A percentile compares a stretch with the other conserved stretches of the same genome.
Conservation (phyloP, 2,797 vertebrate species). For the Parauchenoglanis ngamensis region DNA sequence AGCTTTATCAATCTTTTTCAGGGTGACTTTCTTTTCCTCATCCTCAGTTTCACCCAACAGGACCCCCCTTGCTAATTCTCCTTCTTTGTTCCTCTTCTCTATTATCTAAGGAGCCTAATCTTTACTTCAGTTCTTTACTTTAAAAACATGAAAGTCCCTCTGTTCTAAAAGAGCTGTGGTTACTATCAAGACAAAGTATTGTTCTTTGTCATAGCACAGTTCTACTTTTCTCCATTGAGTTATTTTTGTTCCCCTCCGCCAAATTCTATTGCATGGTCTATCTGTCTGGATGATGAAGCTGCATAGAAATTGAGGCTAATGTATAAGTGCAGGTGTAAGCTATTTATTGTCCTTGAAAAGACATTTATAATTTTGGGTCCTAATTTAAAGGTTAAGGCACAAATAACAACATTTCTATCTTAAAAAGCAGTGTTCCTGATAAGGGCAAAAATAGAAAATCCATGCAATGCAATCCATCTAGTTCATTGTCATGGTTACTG, state of each 20-base stretch:
- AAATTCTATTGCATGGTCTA: slow-evolving; percentile 9
- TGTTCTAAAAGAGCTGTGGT: slow-evolving; percentile 12
- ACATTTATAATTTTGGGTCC: neutral
- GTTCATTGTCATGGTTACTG: slow-evolving; percentile 46
- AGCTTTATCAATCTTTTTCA: slow-evolving; percentile 24
- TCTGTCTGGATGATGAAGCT: slow-evolving; percentile 18
- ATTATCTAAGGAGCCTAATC: slow-evolving; percentile 15
- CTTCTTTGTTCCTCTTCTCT: neutral
- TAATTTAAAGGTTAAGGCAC: neutral
- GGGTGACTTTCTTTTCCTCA: slow-evolving; percentile 6
- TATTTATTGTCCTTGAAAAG: slow-evolving; percentile 11
- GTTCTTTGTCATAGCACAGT: neutral
- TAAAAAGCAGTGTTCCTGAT: slow-evolving; percentile 5
- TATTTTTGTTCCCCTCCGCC: slow-evolving; percentile 32
- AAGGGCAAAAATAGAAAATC: slow-evolving; percentile 30
- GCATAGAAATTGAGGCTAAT: slow-evolving; percentile 18
- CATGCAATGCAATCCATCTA: slow-evolving; percentile 35
- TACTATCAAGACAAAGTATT: slow-evolving; percentile 16
- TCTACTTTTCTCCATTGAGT: slow-evolving; percentile 15
- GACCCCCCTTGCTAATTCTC: slow-evolving; percentile 18
- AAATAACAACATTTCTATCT: neutral
- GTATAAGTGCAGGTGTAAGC: neutral
- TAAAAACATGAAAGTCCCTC: neutral
- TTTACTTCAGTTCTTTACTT: slow-evolving; percentile 40
- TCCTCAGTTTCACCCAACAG: slow-evolving; percentile 10